phyloP scores from a whole-genome alignment of 2,888 invertebrate species.

The Hirtodrosophila cameraria region DNA sequence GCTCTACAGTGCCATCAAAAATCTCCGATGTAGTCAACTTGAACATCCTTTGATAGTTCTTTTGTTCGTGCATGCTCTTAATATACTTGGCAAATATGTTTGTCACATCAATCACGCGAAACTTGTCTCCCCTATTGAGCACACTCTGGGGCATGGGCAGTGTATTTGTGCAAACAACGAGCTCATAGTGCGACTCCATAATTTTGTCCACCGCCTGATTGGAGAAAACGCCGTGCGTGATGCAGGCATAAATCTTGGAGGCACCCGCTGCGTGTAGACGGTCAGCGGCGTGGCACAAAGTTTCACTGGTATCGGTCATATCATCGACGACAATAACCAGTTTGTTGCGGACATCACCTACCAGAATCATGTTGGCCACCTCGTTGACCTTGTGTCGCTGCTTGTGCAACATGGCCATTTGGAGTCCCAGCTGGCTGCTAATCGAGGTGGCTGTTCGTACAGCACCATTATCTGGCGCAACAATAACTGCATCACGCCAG shows the following conservation, averaged over 20 bases:
- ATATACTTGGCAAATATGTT: constrained; percentile 17
- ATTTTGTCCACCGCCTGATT: constrained; percentile 8
- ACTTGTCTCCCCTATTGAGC: background rate
- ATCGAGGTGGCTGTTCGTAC: constrained; percentile 1
- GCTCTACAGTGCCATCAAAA: background rate
- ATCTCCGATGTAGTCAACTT: background rate
- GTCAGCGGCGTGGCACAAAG: constrained; percentile 9
- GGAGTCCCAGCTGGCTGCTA: background rate
- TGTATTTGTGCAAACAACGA: constrained; percentile 22
- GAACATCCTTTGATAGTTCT: background rate
- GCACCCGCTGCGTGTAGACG: constrained; percentile 9
- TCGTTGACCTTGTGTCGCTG: background rate
- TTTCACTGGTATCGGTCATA: constrained; percentile 20
- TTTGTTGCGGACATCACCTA: constrained; percentile 21
- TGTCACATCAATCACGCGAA: constrained; percentile 23
- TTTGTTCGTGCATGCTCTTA: background rate
- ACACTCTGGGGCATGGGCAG: constrained; percentile 8
- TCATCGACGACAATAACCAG: constrained; percentile 22
- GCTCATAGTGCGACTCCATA: background rate
- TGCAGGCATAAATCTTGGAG: constrained; percentile 14
- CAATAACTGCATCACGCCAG: constrained; percentile 3
- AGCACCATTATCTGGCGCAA: constrained; percentile 25
- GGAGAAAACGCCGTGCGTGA: constrained; percentile 27
- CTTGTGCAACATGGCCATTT: constrained; percentile 25
- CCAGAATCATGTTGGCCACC: constrained; percentile 11